Base-by-base conservation (phyloP, 2,113 vertebrate genomes). In the Atrichornis clamosus region DNA sequence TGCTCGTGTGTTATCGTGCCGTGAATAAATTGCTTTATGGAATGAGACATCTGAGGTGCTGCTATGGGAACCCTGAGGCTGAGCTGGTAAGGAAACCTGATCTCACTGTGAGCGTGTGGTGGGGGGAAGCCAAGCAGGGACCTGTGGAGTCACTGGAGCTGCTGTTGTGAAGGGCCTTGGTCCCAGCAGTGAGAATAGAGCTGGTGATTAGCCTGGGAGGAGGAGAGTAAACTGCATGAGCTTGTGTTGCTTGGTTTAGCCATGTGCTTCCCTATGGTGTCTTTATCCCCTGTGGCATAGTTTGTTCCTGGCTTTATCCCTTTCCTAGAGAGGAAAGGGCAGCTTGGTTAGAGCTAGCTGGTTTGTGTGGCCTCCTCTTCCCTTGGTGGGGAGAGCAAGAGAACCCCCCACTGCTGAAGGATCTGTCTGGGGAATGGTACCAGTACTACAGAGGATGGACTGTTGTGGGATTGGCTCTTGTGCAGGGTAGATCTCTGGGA, bases 351-450 rank as follows among this genome's bases (percentile, higher is more conserved):
- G 35, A 1, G 3, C 32, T 35, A 67, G 24, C n/a, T 53, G 9
- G 9, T 52, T 82, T 59, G 32, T 72, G 56, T 79, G 52, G 8
- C 8, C 21, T 83, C 19, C 42, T 73, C 21, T 27, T 35, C 17
- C 26, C 6, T 50, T 79, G 26, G 17, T 49, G 65, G 56, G 39
- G 72, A 72, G 28, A 65, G 32, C 7, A 19, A 82, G 33, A 50
- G 9, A 10, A 37, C 3, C 6, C 2, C 4, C 1, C 5, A 6
- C 28, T 15, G 3, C 19, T 56, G 35, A 15, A 80, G 46, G 32
- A 39, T 13, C 32, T 32, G 41, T 33, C 30, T 7, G 32, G 50
- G 78, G 16, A 55, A 39, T 41, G 41, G 2, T 26, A 6, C 7
- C 15, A 28, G 67, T 21, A 15, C 4, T 3, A 3, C 6, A 37